Conservation (phyloP, 2,113 vertebrate genomes). For the Hippoglossus stenolepis region DNA sequence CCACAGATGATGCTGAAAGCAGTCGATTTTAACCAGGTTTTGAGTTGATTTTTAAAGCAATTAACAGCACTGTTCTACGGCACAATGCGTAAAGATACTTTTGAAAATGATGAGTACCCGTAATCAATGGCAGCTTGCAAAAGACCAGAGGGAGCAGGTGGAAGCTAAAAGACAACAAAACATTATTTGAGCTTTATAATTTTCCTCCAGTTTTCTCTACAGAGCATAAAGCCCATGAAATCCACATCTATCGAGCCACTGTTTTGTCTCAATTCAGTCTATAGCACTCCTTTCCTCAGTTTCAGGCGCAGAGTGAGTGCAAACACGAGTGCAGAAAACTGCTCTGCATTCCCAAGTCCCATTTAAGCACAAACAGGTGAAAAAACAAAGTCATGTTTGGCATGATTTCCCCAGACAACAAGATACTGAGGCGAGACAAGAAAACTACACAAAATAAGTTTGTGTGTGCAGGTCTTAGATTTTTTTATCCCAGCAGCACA, state of each 20-base stretch:
- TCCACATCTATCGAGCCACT: conserved; percentile 22
- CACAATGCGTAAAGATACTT: conserved; percentile 1
- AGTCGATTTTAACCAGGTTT: conserved; percentile 32
- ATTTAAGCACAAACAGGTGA: conserved; percentile 68
- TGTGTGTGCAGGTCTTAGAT: conserved; percentile 32
- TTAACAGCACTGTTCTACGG: not conserved
- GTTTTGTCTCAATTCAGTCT: conserved; percentile 29
- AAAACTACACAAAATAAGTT: conserved; percentile 53
- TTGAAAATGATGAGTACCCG: not conserved
- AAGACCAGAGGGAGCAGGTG: conserved; percentile 5
- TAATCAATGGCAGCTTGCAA: not conserved
- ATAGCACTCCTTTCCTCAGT: not conserved
- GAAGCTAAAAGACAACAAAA: conserved; percentile 32
- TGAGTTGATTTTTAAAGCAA: not conserved
- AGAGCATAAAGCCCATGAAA: conserved; percentile 26
- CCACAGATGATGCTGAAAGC: conserved; percentile 1
- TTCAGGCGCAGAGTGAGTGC: conserved; percentile 22
- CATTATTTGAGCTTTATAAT: conserved; percentile 40
- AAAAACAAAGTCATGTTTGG: conserved; percentile 65
- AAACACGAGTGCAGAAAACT: conserved; percentile 37
- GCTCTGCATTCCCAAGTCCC: conserved; percentile 58
- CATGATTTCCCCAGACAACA: conserved; percentile 63
- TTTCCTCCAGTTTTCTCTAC: conserved; percentile 19
- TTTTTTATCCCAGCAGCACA: conserved; percentile 23
- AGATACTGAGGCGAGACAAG: conserved; percentile 55